phyloP scores from a whole-genome alignment of 2,797 vertebrate species.

The Xyrichtys novacula region DNA sequence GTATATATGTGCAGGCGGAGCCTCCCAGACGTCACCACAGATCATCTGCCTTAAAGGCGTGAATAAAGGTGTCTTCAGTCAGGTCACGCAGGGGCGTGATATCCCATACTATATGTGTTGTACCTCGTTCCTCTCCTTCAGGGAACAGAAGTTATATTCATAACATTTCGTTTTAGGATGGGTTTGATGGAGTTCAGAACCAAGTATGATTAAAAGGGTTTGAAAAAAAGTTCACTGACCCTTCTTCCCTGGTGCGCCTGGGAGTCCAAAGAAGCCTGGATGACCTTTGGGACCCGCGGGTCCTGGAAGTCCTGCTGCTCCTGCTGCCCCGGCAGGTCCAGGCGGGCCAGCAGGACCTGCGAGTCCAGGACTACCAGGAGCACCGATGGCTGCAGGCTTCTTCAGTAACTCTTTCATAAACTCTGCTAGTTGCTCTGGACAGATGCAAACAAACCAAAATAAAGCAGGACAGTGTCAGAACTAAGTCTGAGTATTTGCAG shows the following conservation, averaged over 20 bases:
- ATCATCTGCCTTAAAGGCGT: too few species aligned
- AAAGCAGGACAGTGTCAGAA: neutral
- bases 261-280: slow-evolving; percentile 84
- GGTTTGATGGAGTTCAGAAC: neutral
- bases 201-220: neutral
- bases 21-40: too few species aligned
- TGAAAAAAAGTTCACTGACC: slow-evolving; percentile 64
- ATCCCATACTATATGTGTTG: too few species aligned
- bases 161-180: neutral
- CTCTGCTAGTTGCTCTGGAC: slow-evolving; percentile 82
- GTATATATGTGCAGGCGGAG: too few species aligned
- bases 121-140: too few species aligned
- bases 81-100: too few species aligned
- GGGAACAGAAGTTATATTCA: too few species aligned
- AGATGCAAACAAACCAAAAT: neutral
- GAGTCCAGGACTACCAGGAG: slow-evolving; percentile 79
- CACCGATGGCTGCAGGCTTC: slow-evolving; percentile 79
- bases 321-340: slow-evolving; percentile 78
- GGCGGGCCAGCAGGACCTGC: slow-evolving; percentile 74
- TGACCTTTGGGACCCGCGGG: slow-evolving; percentile 79
- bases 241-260: slow-evolving; percentile 83
- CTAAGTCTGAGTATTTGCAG: neutral
- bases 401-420: slow-evolving; percentile 85
- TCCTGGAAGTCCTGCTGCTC: slow-evolving; percentile 76
- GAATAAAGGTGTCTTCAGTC: too few species aligned